A percentile compares a stretch with the other conserved stretches of the same genome.
phyloP scores from a whole-genome alignment of 2,797 vertebrate genomes.

The Eulemur coronatus region DNA sequence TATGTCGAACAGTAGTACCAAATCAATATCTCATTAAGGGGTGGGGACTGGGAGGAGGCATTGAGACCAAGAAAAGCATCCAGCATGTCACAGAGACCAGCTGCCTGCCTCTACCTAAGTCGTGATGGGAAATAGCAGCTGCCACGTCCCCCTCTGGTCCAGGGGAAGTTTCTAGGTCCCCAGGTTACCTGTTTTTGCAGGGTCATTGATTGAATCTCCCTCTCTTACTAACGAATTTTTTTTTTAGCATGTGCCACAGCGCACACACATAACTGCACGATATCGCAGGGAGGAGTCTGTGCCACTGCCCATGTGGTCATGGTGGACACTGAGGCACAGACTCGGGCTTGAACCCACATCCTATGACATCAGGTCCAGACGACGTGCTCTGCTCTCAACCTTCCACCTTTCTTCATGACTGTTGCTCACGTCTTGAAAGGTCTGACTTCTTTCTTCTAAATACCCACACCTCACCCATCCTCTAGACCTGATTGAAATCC shows the following conservation, averaged over 20 bases:
- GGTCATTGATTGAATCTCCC: not conserved
- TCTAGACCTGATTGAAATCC: not conserved
- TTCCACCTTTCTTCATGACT: not conserved
- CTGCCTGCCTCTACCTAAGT: not conserved
- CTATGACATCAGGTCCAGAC: not conserved
- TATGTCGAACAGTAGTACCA: not conserved
- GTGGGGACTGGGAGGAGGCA: not conserved
- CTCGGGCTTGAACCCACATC: not conserved
- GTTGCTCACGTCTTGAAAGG: not conserved
- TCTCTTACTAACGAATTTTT: not conserved
- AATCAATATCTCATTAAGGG: not conserved
- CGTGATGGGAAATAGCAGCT: not conserved
- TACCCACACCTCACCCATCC: not conserved
- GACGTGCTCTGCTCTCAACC: not conserved
- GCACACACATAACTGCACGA: not conserved
- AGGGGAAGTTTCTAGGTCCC: not conserved
- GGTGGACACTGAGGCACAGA: not conserved
- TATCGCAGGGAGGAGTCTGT: not conserved
- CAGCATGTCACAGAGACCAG: not conserved
- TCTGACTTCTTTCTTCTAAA: not conserved
- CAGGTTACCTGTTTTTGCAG: not conserved
- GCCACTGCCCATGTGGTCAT: not conserved
- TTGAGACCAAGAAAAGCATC: not conserved
- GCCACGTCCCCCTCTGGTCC: not conserved
- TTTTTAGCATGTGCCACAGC: not conserved